phyloP scores from a whole-genome alignment of 2,888 invertebrate genomes.

The Epiblema foenella region DNA sequence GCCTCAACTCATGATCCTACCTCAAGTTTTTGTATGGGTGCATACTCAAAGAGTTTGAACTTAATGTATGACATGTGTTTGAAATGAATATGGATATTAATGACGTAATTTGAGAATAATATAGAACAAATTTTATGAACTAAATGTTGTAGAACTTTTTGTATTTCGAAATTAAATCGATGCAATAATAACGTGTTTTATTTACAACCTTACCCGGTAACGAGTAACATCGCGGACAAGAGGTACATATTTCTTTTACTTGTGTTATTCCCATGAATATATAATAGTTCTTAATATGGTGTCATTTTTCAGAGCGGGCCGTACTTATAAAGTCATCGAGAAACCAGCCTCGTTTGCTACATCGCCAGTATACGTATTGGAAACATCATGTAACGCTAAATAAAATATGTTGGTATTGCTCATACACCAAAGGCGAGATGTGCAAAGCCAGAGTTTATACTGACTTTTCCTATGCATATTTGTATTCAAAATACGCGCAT shows the following conservation, averaged over 20 bases:
- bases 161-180: constrained; percentile 1
- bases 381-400: constrained; percentile 45
- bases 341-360: constrained; percentile 40
- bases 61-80: not conserved
- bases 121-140: no score
- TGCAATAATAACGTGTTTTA: not conserved
- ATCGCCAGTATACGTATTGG: constrained; percentile 48
- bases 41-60: not conserved
- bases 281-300: not conserved
- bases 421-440: constrained; percentile 37
- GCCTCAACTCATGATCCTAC: not conserved
- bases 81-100: no score
- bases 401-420: constrained; percentile 53
- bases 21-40: not conserved
- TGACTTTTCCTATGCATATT: constrained; percentile 44
- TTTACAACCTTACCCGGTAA: not conserved
- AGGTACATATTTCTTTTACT: not conserved
- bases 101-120: no score
- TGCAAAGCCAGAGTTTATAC: constrained; percentile 51
- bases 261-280: not conserved
- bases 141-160: not conserved
- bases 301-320: constrained; percentile 20
- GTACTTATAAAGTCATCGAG: constrained; percentile 38
- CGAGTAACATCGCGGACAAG: not conserved
- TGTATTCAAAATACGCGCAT: constrained; percentile 44